Conservation (phyloP, 1,140 invertebrate species). For the Camponotus vicinus region DNA sequence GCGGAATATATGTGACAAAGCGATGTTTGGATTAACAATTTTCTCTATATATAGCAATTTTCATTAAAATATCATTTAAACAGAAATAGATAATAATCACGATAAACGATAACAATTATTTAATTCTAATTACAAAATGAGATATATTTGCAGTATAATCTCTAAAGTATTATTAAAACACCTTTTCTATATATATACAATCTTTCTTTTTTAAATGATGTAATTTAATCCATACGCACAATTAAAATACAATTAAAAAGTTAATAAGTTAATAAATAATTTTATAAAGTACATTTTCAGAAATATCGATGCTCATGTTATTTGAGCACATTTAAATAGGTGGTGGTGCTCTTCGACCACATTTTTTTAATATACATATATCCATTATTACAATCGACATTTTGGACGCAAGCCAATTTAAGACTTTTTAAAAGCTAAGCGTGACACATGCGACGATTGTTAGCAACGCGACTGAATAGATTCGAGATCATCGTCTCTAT, state of each 20-base stretch:
- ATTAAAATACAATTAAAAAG: too few species aligned
- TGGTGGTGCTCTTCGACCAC: constrained; percentile 11
- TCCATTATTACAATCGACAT: constrained; percentile 64
- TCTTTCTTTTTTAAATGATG: neutral
- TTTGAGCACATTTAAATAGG: neutral
- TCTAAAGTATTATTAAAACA: neutral
- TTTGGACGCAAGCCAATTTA: constrained; percentile 70
- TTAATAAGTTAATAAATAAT: neutral
- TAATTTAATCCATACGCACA: neutral
- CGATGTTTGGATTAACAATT: neutral
- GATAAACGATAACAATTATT: neutral
- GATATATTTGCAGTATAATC: neutral
- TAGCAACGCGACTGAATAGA: constrained; percentile 31
- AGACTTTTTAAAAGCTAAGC: constrained; percentile 7
- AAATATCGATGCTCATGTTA: constrained; percentile 10
- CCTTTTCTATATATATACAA: neutral
- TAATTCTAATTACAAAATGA: neutral
- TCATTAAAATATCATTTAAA: neutral
- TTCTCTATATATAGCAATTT: neutral
- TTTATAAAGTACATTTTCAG: neutral
- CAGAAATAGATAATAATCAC: neutral
- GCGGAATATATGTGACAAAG: neutral
- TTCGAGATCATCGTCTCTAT: constrained; percentile 39
- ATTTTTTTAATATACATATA: constrained; percentile 51
- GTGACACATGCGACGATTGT: constrained; percentile 32